Base-by-base conservation (phyloP, 2,888 invertebrate species). In the Branchellion lobata region DNA sequence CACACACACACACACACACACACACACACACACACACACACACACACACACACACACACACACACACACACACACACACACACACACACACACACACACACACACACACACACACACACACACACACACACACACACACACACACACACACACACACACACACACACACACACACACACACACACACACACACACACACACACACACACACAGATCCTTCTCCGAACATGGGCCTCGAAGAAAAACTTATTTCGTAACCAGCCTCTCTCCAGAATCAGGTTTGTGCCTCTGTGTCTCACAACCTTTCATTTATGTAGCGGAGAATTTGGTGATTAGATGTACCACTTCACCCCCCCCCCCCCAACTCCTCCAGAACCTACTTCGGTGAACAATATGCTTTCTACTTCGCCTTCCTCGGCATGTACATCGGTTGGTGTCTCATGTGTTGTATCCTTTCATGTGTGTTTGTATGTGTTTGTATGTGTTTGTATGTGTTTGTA, bases 51-150 rank as follows among this genome's bases (percentile, higher is more conserved):
- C 51, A 40, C 78, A 61, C 77, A 69, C 51, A 69, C 78, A 69
- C 71, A 69, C 71, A 69, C 51, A 69, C 78, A 78, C 71, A 78
- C 51, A 57, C 40, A 76, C 76, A 76, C 57, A 53, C 53, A 76
- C 57, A 76, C 76, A 76, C 57, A 53, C 76, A 76, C 57, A 76
- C 76, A 53, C 33, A 76, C 76, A 76, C 51, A n/a, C 57, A 76
- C 47, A 65, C 65, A 77, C 40, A 77, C 77, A 77, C 40, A 65
- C 77, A 77, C 27, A 77, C 77, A 77, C 40, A 75, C 75, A 75
- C 24, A 33, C 69, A 31, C 69, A 69, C 69, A 69, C 69, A 69
- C 31, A 33, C 31, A 69, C 33, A 31, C 69, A 33, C 31, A 33
- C 31, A 33, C 31, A 34, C 5, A 69, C 69, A 69, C 34, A 34